A percentile compares a stretch with the other conserved stretches of the same genome.
Evolutionary conservation across 2,797 vertebrate genomes (phyloP).

Genomic region (Epinephelus coioides): DNA sequence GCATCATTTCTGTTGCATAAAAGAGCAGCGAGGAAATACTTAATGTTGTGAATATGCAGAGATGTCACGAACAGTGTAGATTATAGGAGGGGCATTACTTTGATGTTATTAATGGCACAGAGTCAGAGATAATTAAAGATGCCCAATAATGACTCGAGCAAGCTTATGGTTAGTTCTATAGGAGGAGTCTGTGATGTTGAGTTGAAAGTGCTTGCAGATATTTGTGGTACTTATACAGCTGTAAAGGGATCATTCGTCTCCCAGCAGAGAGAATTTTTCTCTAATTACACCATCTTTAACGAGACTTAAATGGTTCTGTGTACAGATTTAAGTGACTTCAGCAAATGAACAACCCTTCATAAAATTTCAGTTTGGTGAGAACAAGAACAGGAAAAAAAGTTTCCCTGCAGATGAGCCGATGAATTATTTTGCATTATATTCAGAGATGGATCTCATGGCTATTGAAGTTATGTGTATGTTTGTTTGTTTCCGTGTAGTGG

Average conservation of each 20-base stretch:
- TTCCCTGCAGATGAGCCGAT: neutral
- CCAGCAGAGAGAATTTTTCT: neutral
- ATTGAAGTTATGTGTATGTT: slow-evolving; percentile 18
- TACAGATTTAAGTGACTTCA: neutral
- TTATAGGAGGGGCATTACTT: slow-evolving; percentile 7
- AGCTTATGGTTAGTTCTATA: slow-evolving; percentile 41
- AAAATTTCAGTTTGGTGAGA: slow-evolving; percentile 25
- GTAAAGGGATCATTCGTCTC: slow-evolving; percentile 14
- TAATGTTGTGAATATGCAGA: slow-evolving; percentile 8
- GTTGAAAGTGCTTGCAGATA: slow-evolving; percentile 11
- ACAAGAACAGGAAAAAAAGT: neutral
- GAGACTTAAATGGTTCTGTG: slow-evolving; percentile 10
- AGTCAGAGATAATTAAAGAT: slow-evolving; percentile 36
- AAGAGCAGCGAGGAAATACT: neutral
- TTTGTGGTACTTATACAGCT: slow-evolving; percentile 6
- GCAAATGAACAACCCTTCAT: slow-evolving; percentile 9
- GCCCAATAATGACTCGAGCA: slow-evolving; percentile 18
- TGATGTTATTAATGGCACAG: slow-evolving; percentile 30
- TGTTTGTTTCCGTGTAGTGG: neutral
- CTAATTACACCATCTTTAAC: slow-evolving; percentile 30
- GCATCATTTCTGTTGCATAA: slow-evolving; percentile 12
- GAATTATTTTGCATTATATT: slow-evolving; percentile 30
- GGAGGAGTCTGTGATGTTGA: slow-evolving; percentile 27
- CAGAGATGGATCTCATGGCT: slow-evolving; percentile 1
- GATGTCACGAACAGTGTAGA: neutral